Evolutionary conservation across 2,113 vertebrate genomes (phyloP), one percentile per base, ranked within the genome.

Genomic region (Gymnocephalus cernua): DNA sequence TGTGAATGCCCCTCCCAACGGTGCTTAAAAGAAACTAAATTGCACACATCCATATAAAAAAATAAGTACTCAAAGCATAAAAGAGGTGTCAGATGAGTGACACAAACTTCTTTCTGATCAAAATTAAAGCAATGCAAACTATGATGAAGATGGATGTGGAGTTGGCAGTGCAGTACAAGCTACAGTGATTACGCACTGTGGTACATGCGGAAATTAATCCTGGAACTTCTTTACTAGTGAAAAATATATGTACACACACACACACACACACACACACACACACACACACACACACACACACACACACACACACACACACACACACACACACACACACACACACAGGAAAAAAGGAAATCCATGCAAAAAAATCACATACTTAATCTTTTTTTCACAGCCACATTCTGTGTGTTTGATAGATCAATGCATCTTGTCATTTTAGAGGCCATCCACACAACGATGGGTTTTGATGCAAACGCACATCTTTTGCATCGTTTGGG

Each of bases 391-490:
- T 38, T 38, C 59, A 53, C 51, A 80, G 16, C 21, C 54, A 73
- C 58, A 51, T 27, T 10, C 47, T 23, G 29, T 68, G 47, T 35
- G 45, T 62, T 23, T 71, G 68, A 76, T 23, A 32, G 47, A 50
- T 76, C 51, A 74, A 63, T 68, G 50, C 15, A 53, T 13, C 44
- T 23, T 70, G 38, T 81, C 19, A 51, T 38, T 15, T 64, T 23
- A n/a, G n/a, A n/a, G n/a, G n/a, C n/a, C n/a, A n/a, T n/a, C n/a
- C n/a, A n/a, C n/a, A n/a, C n/a, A n/a, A n/a, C n/a, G n/a, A n/a
- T n/a, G n/a, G n/a, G n/a, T n/a, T n/a, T n/a, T n/a, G n/a, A n/a
- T n/a, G n/a, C n/a, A n/a, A n/a, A n/a, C n/a, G n/a, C n/a, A n/a
- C n/a, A n/a, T n/a, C n/a, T n/a, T n/a, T n/a, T n/a, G n/a, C n/a